Evolutionary conservation across 37 sponge, comb jelly and placozoan species (phyloP).

Genomic region (Halisarca cf. caerulea): DNA sequence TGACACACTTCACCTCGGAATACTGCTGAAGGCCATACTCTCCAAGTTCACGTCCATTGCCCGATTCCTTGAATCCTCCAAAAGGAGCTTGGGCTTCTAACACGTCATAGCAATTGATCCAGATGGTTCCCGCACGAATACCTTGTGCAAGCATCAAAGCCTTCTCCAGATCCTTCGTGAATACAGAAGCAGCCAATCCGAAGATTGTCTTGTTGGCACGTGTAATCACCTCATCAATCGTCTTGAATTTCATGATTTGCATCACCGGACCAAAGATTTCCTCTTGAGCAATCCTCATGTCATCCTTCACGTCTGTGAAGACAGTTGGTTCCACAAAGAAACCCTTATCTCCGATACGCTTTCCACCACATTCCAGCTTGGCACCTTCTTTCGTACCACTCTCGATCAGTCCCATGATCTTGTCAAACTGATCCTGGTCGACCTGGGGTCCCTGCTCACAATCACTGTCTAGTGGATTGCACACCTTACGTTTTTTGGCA

Average conservation of each 20-base stretch:
- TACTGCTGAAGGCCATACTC: conserved; percentile 97
- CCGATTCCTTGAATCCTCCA: conserved; percentile 97
- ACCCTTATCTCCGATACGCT: conserved; percentile 86
- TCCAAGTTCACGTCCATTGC: conserved; percentile 93
- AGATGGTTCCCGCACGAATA: conserved; percentile 88
- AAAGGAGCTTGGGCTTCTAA: conserved; percentile 76
- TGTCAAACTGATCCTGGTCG: conserved; percentile 91
- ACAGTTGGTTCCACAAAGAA: conserved; percentile 95
- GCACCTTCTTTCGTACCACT: conserved; percentile 94
- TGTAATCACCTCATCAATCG: conserved; percentile 90
- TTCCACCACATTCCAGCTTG: conserved; percentile 91
- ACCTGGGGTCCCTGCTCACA: conserved; percentile 93
- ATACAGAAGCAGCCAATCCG: conserved; percentile 95
- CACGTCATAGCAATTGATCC: conserved; percentile 92
- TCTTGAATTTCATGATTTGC: conserved; percentile 97
- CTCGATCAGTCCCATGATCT: conserved; percentile 88
- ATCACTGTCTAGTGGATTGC: conserved; percentile 71
- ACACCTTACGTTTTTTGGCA: conserved; percentile 74
- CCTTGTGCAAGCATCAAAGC: conserved; percentile 82
- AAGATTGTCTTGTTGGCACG: conserved; percentile 90
- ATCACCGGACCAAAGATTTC: conserved; percentile 99
- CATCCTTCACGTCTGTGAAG: conserved; percentile 87
- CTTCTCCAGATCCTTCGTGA: conserved; percentile 81
- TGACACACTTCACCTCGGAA: conserved; percentile 92
- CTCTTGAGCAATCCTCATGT: conserved; percentile 94